These are phyloP conservation scores for Sebastes nivosus DNA, from an alignment of 2,797 vertebrate genomes.

Conservation along the genomic window DNA sequence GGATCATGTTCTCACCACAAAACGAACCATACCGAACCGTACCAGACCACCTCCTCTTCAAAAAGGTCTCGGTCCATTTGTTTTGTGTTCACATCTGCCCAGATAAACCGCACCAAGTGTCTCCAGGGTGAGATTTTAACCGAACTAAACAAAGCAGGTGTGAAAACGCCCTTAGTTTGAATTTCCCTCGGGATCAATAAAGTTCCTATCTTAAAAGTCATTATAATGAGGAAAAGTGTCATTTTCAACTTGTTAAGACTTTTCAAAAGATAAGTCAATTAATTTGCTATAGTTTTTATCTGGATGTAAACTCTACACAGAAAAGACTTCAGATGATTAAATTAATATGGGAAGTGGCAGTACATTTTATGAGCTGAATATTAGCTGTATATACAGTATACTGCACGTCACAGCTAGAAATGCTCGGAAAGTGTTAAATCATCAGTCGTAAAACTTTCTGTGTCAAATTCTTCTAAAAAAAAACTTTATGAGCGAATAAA, in stretches of 20 bases:
- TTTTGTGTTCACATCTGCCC: too few species aligned
- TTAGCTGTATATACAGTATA: not conserved
- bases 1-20: not conserved
- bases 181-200: not conserved
- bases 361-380: constrained; percentile 1
- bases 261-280: not conserved
- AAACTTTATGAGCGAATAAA: constrained; percentile 10
- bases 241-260: not conserved
- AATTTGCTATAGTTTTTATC: not conserved
- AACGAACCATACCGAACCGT: not conserved
- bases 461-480: not conserved
- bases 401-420: not conserved
- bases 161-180: too few species aligned
- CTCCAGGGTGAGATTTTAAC: too few species aligned
- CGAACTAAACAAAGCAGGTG: too few species aligned
- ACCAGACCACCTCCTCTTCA: not conserved
- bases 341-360: not conserved
- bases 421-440: not conserved
- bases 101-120: too few species aligned
- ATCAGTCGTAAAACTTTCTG: not conserved
- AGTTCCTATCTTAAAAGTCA: not conserved
- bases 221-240: not conserved
- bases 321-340: not conserved
- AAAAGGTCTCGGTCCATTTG: not conserved
- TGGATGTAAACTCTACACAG: not conserved